A percentile compares a stretch with the other conserved stretches of the same genome.
Evolutionary conservation across 2,113 vertebrate species (phyloP).

Genomic region (Fregata magnificens): DNA sequence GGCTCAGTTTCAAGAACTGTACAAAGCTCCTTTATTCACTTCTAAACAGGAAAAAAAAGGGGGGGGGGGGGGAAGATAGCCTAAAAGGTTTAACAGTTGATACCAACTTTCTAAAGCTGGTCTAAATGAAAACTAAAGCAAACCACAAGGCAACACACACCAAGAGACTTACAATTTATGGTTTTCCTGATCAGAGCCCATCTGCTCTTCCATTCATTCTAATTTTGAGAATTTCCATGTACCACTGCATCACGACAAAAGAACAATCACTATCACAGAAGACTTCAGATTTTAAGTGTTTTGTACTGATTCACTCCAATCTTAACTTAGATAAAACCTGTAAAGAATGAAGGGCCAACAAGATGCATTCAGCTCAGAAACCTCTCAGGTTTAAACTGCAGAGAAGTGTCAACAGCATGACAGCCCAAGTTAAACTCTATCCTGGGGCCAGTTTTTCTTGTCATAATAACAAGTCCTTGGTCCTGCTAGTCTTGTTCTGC

Average conservation of each 20-base stretch:
- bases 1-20: conserved; percentile 67
- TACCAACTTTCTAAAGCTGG: conserved; percentile 23
- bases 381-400: not conserved
- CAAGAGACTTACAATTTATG: not conserved
- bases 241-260: not conserved
- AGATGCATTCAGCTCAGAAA: not conserved
- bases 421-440: not conserved
- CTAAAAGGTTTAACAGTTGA: not conserved
- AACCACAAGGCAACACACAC: not conserved
- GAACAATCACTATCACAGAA: not conserved
- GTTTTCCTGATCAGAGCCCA: not conserved
- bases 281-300: not conserved
- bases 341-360: not conserved
- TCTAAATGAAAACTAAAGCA: conserved; percentile 8
- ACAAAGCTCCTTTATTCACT: conserved; percentile 72
- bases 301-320: not conserved
- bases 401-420: not conserved
- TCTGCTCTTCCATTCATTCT: not conserved
- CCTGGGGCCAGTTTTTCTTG: not conserved
- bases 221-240: not conserved
- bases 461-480: not conserved
- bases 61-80: not conserved
- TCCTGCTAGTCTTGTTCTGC: not conserved
- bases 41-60: not conserved
- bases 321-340: not conserved